Evolutionary conservation across 2,797 vertebrate species (phyloP).

Genomic region (Parauchenoglanis ngamensis): DNA sequence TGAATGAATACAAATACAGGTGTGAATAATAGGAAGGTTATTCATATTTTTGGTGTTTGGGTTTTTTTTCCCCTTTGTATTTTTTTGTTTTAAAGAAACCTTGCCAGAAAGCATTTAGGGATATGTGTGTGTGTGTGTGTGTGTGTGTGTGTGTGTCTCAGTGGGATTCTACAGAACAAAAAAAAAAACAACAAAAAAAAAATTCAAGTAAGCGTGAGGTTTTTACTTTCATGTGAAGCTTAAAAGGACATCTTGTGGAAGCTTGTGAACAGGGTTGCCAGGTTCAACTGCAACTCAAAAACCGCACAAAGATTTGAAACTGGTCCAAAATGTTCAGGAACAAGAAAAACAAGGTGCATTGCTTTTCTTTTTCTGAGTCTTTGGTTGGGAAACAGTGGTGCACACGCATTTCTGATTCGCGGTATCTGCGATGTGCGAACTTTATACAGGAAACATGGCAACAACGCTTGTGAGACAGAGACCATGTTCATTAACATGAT

Average conservation of each 20-base stretch:
- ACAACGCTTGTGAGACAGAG: neutral
- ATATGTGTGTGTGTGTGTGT: neutral
- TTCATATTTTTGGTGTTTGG: neutral
- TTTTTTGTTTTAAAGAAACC: neutral
- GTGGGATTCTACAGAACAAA: neutral
- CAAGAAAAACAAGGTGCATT: neutral
- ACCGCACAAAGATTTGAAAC: neutral
- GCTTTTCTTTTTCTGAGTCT: neutral
- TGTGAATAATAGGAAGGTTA: neutral
- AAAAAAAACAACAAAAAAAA: neutral
- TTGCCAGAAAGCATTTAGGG: neutral
- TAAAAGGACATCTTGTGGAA: no score
- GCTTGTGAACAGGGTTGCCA: no score
- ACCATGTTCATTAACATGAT: neutral
- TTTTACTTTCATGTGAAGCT: neutral
- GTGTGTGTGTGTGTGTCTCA: neutral
- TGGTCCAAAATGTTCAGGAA: neutral
- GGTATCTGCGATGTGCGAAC: neutral
- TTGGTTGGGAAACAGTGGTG: neutral
- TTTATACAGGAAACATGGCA: neutral
- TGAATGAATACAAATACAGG: neutral
- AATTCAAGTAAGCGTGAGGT: neutral
- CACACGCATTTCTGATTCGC: neutral
- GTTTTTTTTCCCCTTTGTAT: no score
- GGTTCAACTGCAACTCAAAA: neutral